A percentile compares a stretch with the other conserved stretches of the same genome.
phyloP scores from a whole-genome alignment of 2,888 invertebrate species.

The Yponomeuta plumbellus region DNA sequence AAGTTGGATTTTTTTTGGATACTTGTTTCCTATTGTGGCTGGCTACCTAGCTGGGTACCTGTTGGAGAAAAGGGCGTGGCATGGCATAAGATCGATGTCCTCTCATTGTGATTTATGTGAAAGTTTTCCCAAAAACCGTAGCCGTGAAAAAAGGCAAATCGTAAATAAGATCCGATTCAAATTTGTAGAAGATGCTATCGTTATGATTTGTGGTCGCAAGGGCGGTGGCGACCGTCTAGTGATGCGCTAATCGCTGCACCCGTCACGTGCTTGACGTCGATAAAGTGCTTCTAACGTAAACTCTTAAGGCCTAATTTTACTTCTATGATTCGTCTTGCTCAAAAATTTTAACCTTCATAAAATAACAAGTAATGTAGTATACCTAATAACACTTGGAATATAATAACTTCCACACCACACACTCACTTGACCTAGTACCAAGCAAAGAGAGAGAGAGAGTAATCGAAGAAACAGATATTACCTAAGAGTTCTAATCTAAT shows the following conservation, averaged over 20 bases:
- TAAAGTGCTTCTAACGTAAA: conserved; percentile 8
- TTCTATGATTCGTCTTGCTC: background rate
- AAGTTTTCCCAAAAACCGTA: conserved; percentile 71
- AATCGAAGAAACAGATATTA: too few species aligned
- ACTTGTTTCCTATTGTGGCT: too few species aligned
- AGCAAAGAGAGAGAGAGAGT: too few species aligned
- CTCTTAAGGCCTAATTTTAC: background rate
- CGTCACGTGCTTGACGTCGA: conserved; percentile 54
- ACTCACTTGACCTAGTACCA: too few species aligned
- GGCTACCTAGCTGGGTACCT: background rate
- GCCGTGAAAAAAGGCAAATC: conserved; percentile 76
- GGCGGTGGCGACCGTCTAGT: conserved; percentile 71
- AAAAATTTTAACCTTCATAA: too few species aligned
- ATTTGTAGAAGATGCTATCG: conserved; percentile 77
- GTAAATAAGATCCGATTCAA: conserved; percentile 78
- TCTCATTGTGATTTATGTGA: conserved; percentile 71
- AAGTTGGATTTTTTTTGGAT: too few species aligned
- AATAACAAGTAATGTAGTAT: too few species aligned
- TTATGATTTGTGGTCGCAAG: conserved; percentile 74
- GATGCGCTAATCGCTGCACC: conserved; percentile 61
- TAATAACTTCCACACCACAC: too few species aligned
- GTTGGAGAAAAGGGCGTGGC: background rate
- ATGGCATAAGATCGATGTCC: conserved; percentile 62
- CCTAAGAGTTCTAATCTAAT: too few species aligned
- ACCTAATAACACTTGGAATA: too few species aligned